Evolutionary conservation across 2,888 invertebrate species (phyloP), one percentile per base, ranked within the genome.

Genomic region (Lithophane leautieri): DNA sequence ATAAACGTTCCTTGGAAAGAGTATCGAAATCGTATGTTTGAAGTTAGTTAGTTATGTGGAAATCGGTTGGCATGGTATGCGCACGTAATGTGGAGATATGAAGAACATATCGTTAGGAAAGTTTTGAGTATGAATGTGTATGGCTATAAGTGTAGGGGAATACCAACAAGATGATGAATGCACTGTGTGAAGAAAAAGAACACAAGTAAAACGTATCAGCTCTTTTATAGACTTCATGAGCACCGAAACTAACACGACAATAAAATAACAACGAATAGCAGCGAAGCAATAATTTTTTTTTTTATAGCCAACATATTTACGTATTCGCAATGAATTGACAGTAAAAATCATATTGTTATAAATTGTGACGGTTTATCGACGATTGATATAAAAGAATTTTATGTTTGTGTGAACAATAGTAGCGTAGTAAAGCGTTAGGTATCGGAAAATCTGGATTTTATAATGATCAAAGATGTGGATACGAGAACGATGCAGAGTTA

Each of bases 331-430:
- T 74, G 65, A 76, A 72, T 71, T 70, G 69, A 40, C 78, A 72
- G 47, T 85, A 82, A 85, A 78, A 56, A 82, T 84, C 75, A 84
- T 78, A 82, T 82, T 79, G 76, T 76, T 82, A 73, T 84, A 81
- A 81, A 76, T 74, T 84, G 70, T 69, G 58, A 70, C 50, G 58
- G 60, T 78, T 52, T 78, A 69, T 66, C 56, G 61, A 40, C 78
- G 68, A 75, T 81, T 76, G 76, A 85, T 82, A 79, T 74, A 80
- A 76, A 81, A 69, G 61, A 60, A 19, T 73, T 83, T 75, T 83
- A 83, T 69, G 61, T 60, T n/a, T 71, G 9, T 62, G 50, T 83
- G 65, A 66, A 66, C 42, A 71, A 58, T 52, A 42, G 50, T 34
- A 52, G 47, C 28, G 52, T 6, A 69, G 34, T 73, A 66, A 42